Base-by-base conservation (phyloP, 2,113 vertebrate genomes). In the Dendrocopos noguchii region DNA sequence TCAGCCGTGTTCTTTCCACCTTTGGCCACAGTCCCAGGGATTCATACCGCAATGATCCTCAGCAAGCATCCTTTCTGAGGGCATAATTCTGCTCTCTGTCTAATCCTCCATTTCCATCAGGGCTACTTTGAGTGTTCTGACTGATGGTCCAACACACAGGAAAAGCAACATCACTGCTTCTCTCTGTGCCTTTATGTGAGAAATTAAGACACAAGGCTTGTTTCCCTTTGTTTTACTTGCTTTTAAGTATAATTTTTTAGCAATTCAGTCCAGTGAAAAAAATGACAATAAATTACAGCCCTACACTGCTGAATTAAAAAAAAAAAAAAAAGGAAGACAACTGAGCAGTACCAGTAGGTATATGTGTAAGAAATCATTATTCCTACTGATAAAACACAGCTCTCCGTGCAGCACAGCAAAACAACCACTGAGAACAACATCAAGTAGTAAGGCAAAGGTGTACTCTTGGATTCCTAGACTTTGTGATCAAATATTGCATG, bases 1-100 rank as follows among this genome's bases (percentile, higher is more conserved):
- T 96, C 94, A 96, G 87, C 85, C 94, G 80, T 94, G 95, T 96
- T 96, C 94, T 78, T 94, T 96, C 95, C 94, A 96, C 96, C 95
- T 95, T 95, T 96, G 91, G 96, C 95, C 95, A 88, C 90, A 75
- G 82, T 94, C 93, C 96, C 95, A 94, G 93, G 92, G 91, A 96
- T 94, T 96, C 96, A 96, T 75, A 92, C 90, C 0, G 3, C 90
- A 91, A 65, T 78, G 94, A 96, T 94, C 91, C 91, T 75, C 29
- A 88, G 91, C 91, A 87, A 94, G 89, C 82, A 90, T 88, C 94
- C 89, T 31, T 88, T 96, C 87, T 80, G 65, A 91, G 73, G 82
- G 66, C 87, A 96, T 94, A 94, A 95, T 94, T 95, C 87, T 86
- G 44, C 89, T 94, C 72, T 82, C 79, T 94, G 28, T 89, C 81